These are phyloP conservation scores for Drosophila heteroneura DNA, from an alignment of 2,888 invertebrate species.

Conservation along the genomic window DNA sequence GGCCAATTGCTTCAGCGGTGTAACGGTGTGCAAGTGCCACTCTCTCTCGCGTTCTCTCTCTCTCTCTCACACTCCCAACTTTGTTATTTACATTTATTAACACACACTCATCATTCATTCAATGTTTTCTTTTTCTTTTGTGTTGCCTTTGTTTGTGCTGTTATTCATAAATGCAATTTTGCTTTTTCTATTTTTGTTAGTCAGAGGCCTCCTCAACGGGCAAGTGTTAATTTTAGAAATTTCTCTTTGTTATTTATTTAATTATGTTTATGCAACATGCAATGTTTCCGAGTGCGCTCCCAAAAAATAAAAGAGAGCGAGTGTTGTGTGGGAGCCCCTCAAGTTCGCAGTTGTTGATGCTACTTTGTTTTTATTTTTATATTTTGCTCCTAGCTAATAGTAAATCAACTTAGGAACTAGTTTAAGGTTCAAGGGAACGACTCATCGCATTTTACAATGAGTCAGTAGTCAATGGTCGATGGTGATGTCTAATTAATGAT, in stretches of 20 bases:
- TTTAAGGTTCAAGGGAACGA: slow-evolving; percentile 24
- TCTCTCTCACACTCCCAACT: slow-evolving; percentile 18
- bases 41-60: slow-evolving; percentile 15
- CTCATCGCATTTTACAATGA: slow-evolving; percentile 40
- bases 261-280: slow-evolving; percentile 72
- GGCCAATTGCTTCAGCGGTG: slow-evolving; percentile 37
- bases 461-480: slow-evolving; percentile 44
- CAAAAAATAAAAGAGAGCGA: slow-evolving; percentile 57
- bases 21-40: slow-evolving; percentile 34
- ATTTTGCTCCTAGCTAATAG: slow-evolving; percentile 7
- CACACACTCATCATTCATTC: slow-evolving; percentile 52
- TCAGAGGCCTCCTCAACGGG: slow-evolving; percentile 27
- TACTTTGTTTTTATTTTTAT: slow-evolving; percentile 9
- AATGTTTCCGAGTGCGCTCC: slow-evolving; percentile 39
- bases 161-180: slow-evolving; percentile 75
- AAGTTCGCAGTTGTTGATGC: slow-evolving; percentile 35
- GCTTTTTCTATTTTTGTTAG: slow-evolving; percentile 61
- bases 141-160: slow-evolving; percentile 34
- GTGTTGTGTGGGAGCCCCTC: slow-evolving; percentile 56
- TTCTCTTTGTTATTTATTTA: slow-evolving; percentile 46
- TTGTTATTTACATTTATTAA: slow-evolving; percentile 6
- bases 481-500: slow-evolving; percentile 49
- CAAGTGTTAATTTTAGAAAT: slow-evolving; percentile 76
- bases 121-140: slow-evolving; percentile 37
- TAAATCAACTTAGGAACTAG: slow-evolving; percentile 10